Conservation (phyloP, 2,888 invertebrate genomes). For the Odontothrips loti region DNA sequence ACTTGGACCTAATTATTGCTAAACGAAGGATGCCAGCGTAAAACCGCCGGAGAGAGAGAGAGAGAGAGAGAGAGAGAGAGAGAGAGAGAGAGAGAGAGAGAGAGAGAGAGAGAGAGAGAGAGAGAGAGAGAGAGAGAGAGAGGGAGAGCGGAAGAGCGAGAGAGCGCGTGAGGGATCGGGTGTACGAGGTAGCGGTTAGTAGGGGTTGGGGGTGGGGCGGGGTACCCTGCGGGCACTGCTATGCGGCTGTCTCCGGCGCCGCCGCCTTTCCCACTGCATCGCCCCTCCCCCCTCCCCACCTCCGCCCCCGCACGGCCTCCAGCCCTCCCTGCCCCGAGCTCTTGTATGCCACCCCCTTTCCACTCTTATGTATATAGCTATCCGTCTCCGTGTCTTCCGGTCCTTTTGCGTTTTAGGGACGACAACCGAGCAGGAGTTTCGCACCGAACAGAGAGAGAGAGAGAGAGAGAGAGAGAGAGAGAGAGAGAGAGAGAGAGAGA, state of each 20-base stretch:
- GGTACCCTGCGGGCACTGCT: conserved; percentile 31
- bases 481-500: too few relatives aligned
- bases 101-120: too few relatives aligned
- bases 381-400: conserved; percentile 29
- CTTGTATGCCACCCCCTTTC: conserved; percentile 29
- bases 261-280: conserved; percentile 29
- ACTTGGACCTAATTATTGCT: too few relatives aligned
- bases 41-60: too few relatives aligned
- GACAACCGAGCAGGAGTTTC: too few relatives aligned
- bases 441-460: too few relatives aligned
- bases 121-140: too few relatives aligned
- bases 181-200: conserved; percentile 36
- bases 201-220: conserved; percentile 39
- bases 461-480: too few relatives aligned
- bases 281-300: conserved; percentile 31
- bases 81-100: too few relatives aligned
- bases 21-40: too few relatives aligned
- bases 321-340: background rate
- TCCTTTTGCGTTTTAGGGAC: conserved; percentile 28
- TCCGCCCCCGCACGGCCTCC: too few relatives aligned
- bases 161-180: background rate
- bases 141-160: background rate
- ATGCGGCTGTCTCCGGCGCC: conserved; percentile 27
- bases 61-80: too few relatives aligned
- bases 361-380: background rate